phyloP scores from a whole-genome alignment of 1,140 invertebrate genomes.

The Octopus bimaculoides region DNA sequence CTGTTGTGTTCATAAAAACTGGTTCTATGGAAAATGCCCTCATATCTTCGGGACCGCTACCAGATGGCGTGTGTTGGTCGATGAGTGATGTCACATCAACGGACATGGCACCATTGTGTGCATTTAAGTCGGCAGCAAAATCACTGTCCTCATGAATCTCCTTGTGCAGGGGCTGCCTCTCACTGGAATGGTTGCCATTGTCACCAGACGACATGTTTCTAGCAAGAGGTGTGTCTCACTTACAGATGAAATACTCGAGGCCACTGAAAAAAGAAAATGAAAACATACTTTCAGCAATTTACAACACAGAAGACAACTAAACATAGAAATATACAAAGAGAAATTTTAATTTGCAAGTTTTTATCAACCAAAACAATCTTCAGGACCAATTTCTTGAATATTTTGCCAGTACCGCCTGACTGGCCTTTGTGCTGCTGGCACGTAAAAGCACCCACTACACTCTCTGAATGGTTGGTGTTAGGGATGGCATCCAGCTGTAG shows the following conservation, averaged over 20 bases:
- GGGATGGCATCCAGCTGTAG: too few relatives aligned
- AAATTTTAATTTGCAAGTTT: too few relatives aligned
- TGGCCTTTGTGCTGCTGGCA: too few relatives aligned
- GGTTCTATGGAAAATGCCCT: constrained; percentile 35
- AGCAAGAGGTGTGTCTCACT: background rate
- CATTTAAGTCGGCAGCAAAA: background rate
- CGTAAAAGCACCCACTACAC: too few relatives aligned
- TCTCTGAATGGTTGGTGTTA: too few relatives aligned
- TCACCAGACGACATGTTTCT: constrained; percentile 5
- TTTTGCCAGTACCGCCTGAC: too few relatives aligned
- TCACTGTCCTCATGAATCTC: constrained; percentile 17
- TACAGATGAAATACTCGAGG: background rate
- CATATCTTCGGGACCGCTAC: constrained; percentile 21
- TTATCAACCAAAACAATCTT: too few relatives aligned
- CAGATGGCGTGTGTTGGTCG: constrained; percentile 13
- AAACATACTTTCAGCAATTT: background rate
- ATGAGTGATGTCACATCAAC: constrained; percentile 26
- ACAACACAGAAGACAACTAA: too few relatives aligned
- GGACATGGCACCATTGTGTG: constrained; percentile 2
- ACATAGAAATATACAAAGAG: too few relatives aligned
- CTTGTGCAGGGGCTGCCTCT: constrained; percentile 25
- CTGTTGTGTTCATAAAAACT: constrained; percentile 28
- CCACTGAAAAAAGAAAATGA: background rate
- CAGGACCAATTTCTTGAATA: too few relatives aligned
- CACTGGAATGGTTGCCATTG: constrained; percentile 18